These are phyloP conservation scores for Platygyra sinensis DNA, from an alignment of 64 coral and sea anemone genomes.

Conservation along the genomic window DNA sequence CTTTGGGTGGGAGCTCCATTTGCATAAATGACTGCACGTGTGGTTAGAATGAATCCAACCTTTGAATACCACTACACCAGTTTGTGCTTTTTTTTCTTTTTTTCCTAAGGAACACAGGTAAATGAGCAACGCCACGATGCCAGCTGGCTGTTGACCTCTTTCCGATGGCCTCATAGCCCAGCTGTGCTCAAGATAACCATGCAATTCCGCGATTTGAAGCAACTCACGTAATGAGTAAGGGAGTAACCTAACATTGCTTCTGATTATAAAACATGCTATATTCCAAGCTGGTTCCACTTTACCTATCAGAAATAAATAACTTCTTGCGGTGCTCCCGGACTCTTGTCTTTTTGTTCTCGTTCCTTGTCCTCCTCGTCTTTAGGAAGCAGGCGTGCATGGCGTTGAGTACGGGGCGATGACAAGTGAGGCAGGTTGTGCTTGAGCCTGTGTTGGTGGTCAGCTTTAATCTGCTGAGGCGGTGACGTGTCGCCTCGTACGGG, in stretches of 20 bases:
- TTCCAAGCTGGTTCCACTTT: neutral
- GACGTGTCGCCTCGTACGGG: constrained; percentile 12
- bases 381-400: neutral
- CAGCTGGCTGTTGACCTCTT: no score
- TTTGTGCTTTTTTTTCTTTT: no score
- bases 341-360: constrained; percentile 25
- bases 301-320: constrained; percentile 48
- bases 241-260: neutral
- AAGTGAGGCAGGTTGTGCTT: neutral
- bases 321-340: constrained; percentile 8
- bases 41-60: no score
- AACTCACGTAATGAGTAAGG: neutral
- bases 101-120: no score
- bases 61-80: no score
- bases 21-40: no score
- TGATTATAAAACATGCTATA: neutral
- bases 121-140: no score
- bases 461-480: constrained; percentile 1
- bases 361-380: constrained; percentile 8
- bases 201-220: neutral
- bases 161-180: no score
- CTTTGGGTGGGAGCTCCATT: no score
- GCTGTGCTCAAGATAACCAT: no score
- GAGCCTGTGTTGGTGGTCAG: constrained; percentile 6
- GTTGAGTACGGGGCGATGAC: constrained; percentile 17